Evolutionary conservation across 2,797 vertebrate genomes (phyloP), one percentile per base, ranked within the genome.

Genomic region (Clangula hyemalis): DNA sequence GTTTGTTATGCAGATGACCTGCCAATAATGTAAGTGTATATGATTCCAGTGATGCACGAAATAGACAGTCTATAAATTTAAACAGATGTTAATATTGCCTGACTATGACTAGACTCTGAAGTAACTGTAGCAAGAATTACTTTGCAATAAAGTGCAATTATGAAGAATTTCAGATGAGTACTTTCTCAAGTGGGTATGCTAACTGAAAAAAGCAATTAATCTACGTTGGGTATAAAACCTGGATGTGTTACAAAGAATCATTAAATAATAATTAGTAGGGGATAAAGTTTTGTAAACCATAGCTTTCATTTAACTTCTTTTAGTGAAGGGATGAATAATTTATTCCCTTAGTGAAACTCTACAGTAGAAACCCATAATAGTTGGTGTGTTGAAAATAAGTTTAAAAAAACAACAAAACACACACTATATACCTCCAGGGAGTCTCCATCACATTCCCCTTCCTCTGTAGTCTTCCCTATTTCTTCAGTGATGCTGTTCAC

Each of bases 401-500:
- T 25, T 25, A 43, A 4, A 18, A 8, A 8, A 38, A 22, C 25
- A 13, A 25, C 47, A 8, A 51, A 15, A 51, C 27, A 27, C 49
- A 27, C 51, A 27, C 60, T 30, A 60, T 87, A 93, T 97, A 99
- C 99, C 99, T 99, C 99, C 85, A 99, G 97, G 64, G 98, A 98
- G n/a, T 99, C 99, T 8, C 97, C 91, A 78, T 99, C 99, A 92
- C 98, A 99, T 58, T 99, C 99, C 8, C 98, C 98, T 93, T 99
- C 99, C 62, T 99, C 99, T 1, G 98, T 97, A 60, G 98, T 97
- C 92, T 98, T 99, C 96, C 99, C 99, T 65, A 98, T 98, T 94
- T 99, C 99, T 93, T 99, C 99, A 1, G 98, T 98, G 64, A 99
- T 98, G 86, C 98, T 98, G 96, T 99, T 99, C 69, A 99, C 99